A percentile compares a stretch with the other conserved stretches of the same genome.
phyloP scores from a whole-genome alignment of 2,888 invertebrate genomes.

The Cosmorhoe ocellata region DNA sequence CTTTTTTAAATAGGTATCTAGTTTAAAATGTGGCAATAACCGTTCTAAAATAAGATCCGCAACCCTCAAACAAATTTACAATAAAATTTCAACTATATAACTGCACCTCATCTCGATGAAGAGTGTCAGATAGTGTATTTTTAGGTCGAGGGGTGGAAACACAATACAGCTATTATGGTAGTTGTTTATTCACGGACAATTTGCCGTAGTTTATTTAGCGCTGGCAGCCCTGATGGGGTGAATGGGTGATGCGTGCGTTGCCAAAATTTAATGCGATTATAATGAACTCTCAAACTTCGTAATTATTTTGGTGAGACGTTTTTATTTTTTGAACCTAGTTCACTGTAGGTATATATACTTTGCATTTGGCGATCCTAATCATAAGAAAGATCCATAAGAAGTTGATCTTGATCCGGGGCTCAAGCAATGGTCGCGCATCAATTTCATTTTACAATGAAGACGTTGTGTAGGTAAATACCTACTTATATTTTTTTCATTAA shows the following conservation, averaged over 20 bases:
- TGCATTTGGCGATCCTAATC: too few species aligned
- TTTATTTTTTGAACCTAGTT: too few species aligned
- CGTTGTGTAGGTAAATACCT: too few species aligned
- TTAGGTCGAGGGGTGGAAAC: slow-evolving; percentile 46
- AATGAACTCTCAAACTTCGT: slow-evolving; percentile 12
- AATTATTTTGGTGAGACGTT: background rate
- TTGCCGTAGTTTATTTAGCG: slow-evolving; percentile 75
- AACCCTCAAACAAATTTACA: slow-evolving; percentile 33
- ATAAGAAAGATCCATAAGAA: too few species aligned
- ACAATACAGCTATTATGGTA: slow-evolving; percentile 76
- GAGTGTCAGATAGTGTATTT: slow-evolving; percentile 28
- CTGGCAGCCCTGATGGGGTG: slow-evolving; percentile 60
- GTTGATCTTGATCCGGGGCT: too few species aligned
- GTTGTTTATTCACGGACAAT: slow-evolving; percentile 80
- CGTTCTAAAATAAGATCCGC: slow-evolving; percentile 27
- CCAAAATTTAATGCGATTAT: slow-evolving; percentile 57
- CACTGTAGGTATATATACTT: too few species aligned
- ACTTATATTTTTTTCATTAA: too few species aligned
- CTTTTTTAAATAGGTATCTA: too few species aligned
- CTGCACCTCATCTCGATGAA: slow-evolving; percentile 28
- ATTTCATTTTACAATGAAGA: too few species aligned
- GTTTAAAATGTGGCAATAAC: slow-evolving; percentile 10
- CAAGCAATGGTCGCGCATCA: too few species aligned
- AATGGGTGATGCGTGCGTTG: slow-evolving; percentile 33
- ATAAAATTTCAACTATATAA: slow-evolving; percentile 33